Evolutionary conservation across 2,888 invertebrate species (phyloP).

Genomic region (Synanthedon formicaeformis): DNA sequence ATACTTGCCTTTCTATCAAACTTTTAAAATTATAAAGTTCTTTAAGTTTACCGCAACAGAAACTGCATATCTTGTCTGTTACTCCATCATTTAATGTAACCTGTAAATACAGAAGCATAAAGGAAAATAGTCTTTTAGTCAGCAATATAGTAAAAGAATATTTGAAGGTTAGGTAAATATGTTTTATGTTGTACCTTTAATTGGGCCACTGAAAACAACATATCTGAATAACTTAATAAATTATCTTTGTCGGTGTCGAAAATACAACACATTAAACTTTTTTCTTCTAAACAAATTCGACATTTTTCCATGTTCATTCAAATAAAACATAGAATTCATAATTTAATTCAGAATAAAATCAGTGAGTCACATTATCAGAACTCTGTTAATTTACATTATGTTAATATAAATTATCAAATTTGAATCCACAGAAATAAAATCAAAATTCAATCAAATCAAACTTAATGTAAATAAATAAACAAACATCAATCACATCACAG

Average conservation of each 20-base stretch:
- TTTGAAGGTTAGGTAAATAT: neutral
- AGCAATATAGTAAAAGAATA: no score
- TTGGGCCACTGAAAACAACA: slow-evolving; percentile 28
- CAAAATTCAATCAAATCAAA: no score
- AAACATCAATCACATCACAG: no score
- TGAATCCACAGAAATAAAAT: no score
- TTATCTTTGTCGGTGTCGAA: slow-evolving; percentile 16
- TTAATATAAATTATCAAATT: no score
- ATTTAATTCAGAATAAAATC: no score
- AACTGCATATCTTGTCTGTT: slow-evolving; percentile 28
- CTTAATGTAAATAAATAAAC: no score
- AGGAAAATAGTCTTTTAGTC: neutral
- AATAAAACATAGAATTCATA: no score
- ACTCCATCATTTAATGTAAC: slow-evolving; percentile 16
- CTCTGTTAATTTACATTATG: no score
- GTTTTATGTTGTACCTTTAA: slow-evolving; percentile 21
- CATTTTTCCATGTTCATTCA: slow-evolving; percentile 24
- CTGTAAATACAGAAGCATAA: slow-evolving; percentile 14
- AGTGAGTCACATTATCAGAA: no score
- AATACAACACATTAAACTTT: slow-evolving; percentile 22
- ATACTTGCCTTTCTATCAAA: slow-evolving; percentile 29
- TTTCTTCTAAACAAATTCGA: slow-evolving; percentile 31
- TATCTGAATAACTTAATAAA: slow-evolving; percentile 19
- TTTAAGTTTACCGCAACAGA: slow-evolving; percentile 39
- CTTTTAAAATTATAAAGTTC: slow-evolving; percentile 36